phyloP scores from a whole-genome alignment of 1,140 invertebrate genomes.

The Oscheius sp. region DNA sequence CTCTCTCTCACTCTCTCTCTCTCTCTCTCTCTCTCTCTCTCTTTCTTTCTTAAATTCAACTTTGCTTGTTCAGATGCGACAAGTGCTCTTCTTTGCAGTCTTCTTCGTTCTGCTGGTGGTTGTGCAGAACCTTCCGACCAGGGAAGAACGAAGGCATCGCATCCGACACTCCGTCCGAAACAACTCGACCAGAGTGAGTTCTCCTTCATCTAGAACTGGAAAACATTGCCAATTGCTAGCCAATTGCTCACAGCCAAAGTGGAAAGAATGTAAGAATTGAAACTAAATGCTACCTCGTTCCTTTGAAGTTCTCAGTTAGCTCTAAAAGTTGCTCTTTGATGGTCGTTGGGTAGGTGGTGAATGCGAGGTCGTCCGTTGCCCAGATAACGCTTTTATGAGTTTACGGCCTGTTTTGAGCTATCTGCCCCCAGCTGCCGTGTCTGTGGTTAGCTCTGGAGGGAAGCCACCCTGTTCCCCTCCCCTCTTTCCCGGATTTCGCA shows the following conservation, averaged over 20 bases:
- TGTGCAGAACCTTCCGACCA: neutral
- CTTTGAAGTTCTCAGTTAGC: neutral
- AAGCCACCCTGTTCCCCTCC: too few relatives aligned
- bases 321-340: too few relatives aligned
- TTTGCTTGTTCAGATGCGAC: constrained; percentile 10
- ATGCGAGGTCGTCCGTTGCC: neutral
- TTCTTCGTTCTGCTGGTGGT: neutral
- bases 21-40: too few relatives aligned
- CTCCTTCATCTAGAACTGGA: too few relatives aligned
- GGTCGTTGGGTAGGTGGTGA: too few relatives aligned
- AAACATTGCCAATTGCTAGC: too few relatives aligned
- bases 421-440: neutral
- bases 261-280: too few relatives aligned
- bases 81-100: neutral
- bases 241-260: too few relatives aligned
- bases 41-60: too few relatives aligned
- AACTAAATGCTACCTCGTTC: too few relatives aligned
- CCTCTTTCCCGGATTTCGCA: neutral
- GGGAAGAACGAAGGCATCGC: neutral
- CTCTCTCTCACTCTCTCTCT: too few relatives aligned
- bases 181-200: neutral
- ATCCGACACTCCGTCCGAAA: neutral
- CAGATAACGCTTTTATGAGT: constrained; percentile 2
- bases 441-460: neutral
- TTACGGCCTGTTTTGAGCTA: constrained; percentile 4